Base-by-base conservation (phyloP, 2,888 invertebrate species). In the Drosophila macrospina region DNA sequence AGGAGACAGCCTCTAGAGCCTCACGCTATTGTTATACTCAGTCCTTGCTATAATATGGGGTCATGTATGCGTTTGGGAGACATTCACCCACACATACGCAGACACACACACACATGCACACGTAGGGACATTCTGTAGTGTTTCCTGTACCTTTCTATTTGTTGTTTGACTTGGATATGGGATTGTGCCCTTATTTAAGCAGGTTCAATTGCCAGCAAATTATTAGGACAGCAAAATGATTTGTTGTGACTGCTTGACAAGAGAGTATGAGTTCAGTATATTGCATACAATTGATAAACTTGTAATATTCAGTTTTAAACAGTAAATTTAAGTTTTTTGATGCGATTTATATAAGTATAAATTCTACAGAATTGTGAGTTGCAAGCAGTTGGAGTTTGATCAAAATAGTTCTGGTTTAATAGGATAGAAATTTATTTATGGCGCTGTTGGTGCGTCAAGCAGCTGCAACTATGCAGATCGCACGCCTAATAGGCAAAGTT, bases 401-500 rank as follows among this genome's bases (percentile, higher is more conserved):
- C 4, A 15, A 15, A 6, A 13, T 13, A 13, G 13, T 13, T 37
- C 7, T 37, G 20, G n/a, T 5, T 24, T 20, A 13, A 11, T 37
- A 10, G 16, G 2, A 39, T 41, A 6, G 15, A 1, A 34, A 26
- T 39, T 15, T 41, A 28, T n/a, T 34, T 24, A 4, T 20, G 8
- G 4, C 10, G 13, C 16, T 36, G 5, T 37, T 0, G n/a, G 32
- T 45, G 56, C 10, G 26, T 42, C 11, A 41, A 55, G 8, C 37
- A 28, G 45, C 15, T 20, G 13, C 16, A 56, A 56, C 62, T 45
- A 69, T 73, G 74, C 62, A 64, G 66, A 66, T 69, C 51, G 47
- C 48, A 48, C 59, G 75, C 26, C 78, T 86, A 86, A 81, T 81
- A 69, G 87, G 75, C 81, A 84, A 84, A 86, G 85, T 86, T 81